These are phyloP conservation scores for Salvator merianae DNA, from an alignment of 2,113 vertebrate genomes.

Conservation along the genomic window DNA sequence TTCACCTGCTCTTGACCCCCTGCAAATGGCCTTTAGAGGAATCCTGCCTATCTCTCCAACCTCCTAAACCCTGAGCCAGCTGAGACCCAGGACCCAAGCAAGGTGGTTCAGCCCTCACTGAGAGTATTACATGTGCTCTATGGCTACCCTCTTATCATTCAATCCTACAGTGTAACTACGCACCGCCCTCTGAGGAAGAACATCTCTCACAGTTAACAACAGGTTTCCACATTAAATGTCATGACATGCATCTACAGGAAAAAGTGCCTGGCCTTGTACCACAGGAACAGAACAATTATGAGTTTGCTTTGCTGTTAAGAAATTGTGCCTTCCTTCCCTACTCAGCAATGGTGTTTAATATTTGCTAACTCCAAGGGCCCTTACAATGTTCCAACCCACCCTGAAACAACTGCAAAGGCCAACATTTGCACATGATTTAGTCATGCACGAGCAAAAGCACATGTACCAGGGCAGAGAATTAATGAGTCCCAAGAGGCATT, in stretches of 20 bases:
- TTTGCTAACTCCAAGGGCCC: neutral
- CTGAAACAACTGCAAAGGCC: neutral
- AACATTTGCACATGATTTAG: neutral
- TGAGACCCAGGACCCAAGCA: neutral
- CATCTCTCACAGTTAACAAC: neutral
- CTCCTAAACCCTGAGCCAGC: neutral
- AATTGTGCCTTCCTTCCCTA: neutral
- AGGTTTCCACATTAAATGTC: neutral
- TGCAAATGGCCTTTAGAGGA: too few relatives aligned
- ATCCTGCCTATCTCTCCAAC: neutral
- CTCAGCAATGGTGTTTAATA: neutral
- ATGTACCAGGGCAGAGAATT: conserved; percentile 5
- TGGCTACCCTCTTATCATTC: neutral
- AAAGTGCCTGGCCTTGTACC: neutral
- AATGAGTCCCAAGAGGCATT: conserved; percentile 24
- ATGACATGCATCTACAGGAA: neutral
- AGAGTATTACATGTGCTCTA: neutral
- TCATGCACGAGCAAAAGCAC: neutral
- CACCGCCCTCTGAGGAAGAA: neutral
- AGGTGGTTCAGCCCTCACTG: neutral
- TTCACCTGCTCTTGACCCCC: too few relatives aligned
- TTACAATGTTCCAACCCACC: neutral
- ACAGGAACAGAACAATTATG: neutral
- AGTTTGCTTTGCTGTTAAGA: neutral
- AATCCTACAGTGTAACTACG: neutral